phyloP scores from a whole-genome alignment of 2,113 vertebrate species.

The Colistium nudipinnis region DNA sequence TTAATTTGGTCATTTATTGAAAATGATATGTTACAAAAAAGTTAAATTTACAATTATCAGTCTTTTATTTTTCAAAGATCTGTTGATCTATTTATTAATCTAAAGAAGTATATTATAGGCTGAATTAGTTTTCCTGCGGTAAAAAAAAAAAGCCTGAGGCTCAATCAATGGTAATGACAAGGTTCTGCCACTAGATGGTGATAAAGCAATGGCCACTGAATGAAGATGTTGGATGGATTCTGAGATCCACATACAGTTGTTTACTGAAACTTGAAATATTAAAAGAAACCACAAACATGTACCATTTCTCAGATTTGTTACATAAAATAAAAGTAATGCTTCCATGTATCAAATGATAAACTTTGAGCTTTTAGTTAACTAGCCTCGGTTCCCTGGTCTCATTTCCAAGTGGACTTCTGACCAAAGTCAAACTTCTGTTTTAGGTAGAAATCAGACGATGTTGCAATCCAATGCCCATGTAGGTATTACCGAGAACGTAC shows the following conservation, averaged over 20 bases:
- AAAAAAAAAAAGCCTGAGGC: too few relatives aligned
- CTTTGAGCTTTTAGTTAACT: not conserved
- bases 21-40: too few relatives aligned
- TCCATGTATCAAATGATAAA: too few relatives aligned
- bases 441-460: not conserved
- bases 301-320: not conserved
- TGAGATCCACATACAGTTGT: not conserved
- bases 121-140: not conserved
- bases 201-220: not conserved
- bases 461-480: not conserved
- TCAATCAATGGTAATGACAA: slow-evolving; percentile 21
- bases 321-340: not conserved
- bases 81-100: too few relatives aligned
- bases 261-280: not conserved
- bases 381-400: not conserved
- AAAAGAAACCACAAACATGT: not conserved
- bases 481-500: not conserved
- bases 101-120: too few relatives aligned
- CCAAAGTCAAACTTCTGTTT: not conserved
- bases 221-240: not conserved
- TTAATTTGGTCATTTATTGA: too few relatives aligned
- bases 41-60: too few relatives aligned
- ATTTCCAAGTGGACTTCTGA: not conserved
- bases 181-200: slow-evolving; percentile 45
- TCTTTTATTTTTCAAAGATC: too few relatives aligned